Conservation (phyloP, 2,113 vertebrate species). For the Geothlypis trichas region DNA sequence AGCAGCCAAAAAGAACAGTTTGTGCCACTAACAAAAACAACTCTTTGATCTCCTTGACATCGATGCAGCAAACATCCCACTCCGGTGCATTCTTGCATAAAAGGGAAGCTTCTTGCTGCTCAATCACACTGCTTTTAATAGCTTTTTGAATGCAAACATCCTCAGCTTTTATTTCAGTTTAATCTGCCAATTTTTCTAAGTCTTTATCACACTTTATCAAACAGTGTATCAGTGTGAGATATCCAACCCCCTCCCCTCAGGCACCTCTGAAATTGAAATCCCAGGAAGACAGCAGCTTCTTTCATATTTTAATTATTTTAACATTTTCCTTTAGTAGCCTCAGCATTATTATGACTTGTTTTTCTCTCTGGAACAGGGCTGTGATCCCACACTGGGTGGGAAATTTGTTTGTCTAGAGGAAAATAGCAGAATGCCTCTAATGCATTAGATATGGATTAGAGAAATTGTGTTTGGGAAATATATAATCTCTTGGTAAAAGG, state of each 20-base stretch:
- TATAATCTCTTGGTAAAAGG: slow-evolving; percentile 49
- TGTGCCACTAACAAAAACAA: slow-evolving; percentile 11
- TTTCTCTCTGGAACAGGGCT: slow-evolving; percentile 48
- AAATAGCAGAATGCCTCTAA: slow-evolving; percentile 54
- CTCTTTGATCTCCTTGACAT: slow-evolving; percentile 37
- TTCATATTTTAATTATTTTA: slow-evolving; percentile 78
- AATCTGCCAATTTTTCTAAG: slow-evolving; percentile 70
- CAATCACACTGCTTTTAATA: slow-evolving; percentile 55
- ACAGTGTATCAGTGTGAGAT: slow-evolving; percentile 72
- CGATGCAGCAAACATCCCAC: slow-evolving; percentile 8
- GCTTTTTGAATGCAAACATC: slow-evolving; percentile 46
- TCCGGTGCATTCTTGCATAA: neutral
- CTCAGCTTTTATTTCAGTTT: slow-evolving; percentile 66
- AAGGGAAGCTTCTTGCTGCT: slow-evolving; percentile 48
- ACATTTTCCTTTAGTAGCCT: slow-evolving; percentile 65
- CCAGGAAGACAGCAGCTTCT: slow-evolving; percentile 44
- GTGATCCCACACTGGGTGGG: slow-evolving; percentile 43
- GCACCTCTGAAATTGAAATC: slow-evolving; percentile 72
- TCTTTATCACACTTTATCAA: slow-evolving; percentile 78
- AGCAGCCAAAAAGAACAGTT: slow-evolving; percentile 31
- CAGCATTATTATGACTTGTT: slow-evolving; percentile 68
- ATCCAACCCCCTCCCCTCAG: slow-evolving; percentile 57
- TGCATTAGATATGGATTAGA: slow-evolving; percentile 39
- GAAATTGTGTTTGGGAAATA: slow-evolving; percentile 50
- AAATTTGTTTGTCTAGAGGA: slow-evolving; percentile 54